These are phyloP conservation scores for Porites australiensis DNA, from an alignment of 64 coral and sea anemone species.

Conservation along the genomic window DNA sequence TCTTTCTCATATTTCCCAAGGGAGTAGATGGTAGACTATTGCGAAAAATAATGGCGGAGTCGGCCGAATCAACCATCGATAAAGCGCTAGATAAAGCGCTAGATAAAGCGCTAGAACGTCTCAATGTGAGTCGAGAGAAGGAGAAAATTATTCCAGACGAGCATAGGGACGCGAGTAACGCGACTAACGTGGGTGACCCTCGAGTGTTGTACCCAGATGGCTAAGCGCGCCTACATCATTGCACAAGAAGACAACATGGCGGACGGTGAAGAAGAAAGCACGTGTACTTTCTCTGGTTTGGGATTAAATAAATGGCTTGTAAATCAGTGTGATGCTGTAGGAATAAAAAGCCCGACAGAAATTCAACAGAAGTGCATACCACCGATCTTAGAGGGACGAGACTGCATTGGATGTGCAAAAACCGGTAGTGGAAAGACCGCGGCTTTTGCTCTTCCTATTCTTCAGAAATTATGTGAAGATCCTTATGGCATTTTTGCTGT, in stretches of 20 bases:
- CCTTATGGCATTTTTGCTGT: conserved; percentile 96
- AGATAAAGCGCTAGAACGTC: too few species aligned
- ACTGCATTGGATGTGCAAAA: conserved; percentile 98
- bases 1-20: too few species aligned
- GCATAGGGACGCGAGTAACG: too few species aligned
- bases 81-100: too few species aligned
- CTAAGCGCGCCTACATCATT: neutral
- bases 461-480: conserved; percentile 92
- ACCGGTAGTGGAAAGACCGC: conserved; percentile 98
- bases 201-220: neutral
- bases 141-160: too few species aligned
- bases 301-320: conserved; percentile 94
- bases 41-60: too few species aligned
- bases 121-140: too few species aligned
- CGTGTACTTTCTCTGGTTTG: conserved; percentile 75
- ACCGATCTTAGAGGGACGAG: conserved; percentile 75
- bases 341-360: conserved; percentile 95
- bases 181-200: neutral
- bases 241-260: conserved; percentile 67
- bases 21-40: too few species aligned
- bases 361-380: conserved; percentile 97
- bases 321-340: conserved; percentile 90
- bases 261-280: conserved; percentile 11
- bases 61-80: too few species aligned
- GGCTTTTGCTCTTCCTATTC: conserved; percentile 89